Conservation (phyloP, 2,888 invertebrate species). For the Melieria crassipennis region DNA sequence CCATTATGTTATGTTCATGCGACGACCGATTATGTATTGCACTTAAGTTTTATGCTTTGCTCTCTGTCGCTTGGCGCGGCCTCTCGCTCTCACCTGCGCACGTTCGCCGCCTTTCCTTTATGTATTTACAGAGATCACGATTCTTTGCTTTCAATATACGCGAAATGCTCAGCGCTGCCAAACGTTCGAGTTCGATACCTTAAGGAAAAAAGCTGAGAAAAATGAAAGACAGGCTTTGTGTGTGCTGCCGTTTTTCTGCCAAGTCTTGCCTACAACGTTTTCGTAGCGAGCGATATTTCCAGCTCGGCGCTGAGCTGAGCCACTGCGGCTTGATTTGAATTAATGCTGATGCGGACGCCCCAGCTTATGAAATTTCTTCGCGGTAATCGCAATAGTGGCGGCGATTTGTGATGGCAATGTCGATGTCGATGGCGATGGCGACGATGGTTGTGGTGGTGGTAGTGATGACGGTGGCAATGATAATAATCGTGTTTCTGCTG, state of each 20-base stretch:
- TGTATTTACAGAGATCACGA: conserved; percentile 23
- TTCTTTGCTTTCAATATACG: conserved; percentile 8
- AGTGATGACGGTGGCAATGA: not conserved
- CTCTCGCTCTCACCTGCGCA: not conserved
- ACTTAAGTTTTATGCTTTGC: not conserved
- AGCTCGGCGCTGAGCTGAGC: not conserved
- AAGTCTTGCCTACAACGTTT: not conserved
- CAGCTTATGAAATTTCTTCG: no score
- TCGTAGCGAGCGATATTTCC: not conserved
- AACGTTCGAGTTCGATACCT: not conserved
- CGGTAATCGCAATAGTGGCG: no score
- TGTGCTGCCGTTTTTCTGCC: conserved; percentile 22
- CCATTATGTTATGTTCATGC: conserved; percentile 6
- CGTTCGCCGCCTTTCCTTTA: not conserved
- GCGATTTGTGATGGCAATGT: not conserved
- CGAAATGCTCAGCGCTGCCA: conserved; percentile 19
- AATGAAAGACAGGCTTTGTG: conserved; percentile 1
- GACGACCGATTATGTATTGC: not conserved
- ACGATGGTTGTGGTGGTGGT: no score
- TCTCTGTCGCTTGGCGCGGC: not conserved
- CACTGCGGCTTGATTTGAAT: conserved; percentile 1
- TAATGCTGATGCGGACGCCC: conserved; percentile 3
- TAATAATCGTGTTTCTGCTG: not conserved
- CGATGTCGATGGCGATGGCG: conserved; percentile 8
- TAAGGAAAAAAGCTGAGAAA: not conserved